Conservation (phyloP, 1,140 invertebrate genomes). For the Panagrolaimus sp. region DNA sequence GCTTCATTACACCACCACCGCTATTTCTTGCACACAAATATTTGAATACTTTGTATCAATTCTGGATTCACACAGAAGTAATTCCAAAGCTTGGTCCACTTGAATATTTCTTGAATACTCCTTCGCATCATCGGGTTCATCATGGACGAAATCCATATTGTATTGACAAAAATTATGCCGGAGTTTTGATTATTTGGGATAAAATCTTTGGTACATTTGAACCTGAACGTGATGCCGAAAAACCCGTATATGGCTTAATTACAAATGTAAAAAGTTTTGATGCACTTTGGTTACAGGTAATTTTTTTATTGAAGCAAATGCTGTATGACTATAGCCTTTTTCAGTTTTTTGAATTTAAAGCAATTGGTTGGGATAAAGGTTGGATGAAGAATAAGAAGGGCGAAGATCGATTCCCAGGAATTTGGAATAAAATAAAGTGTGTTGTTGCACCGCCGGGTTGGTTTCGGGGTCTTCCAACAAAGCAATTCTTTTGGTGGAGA, state of each 20-base stretch:
- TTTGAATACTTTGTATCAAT: slow-evolving; percentile 25
- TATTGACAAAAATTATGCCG: slow-evolving; percentile 66
- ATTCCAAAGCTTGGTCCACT: slow-evolving; percentile 59
- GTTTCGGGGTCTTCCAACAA: slow-evolving; percentile 23
- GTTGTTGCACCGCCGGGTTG: slow-evolving; percentile 23
- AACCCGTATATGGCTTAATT: slow-evolving; percentile 62
- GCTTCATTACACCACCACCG: slow-evolving; percentile 23
- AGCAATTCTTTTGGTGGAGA: slow-evolving; percentile 28
- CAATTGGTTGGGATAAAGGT: slow-evolving; percentile 25
- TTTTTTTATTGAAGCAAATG: no score
- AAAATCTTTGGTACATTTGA: slow-evolving; percentile 62
- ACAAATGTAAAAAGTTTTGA: slow-evolving; percentile 61
- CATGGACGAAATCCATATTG: slow-evolving; percentile 65
- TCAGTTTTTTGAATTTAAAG: slow-evolving; percentile 33
- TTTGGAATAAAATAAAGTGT: slow-evolving; percentile 22
- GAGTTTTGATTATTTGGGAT: slow-evolving; percentile 65
- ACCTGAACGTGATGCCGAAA: slow-evolving; percentile 58
- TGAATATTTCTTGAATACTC: slow-evolving; percentile 64
- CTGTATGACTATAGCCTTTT: slow-evolving; percentile 3
- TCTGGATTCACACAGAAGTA: slow-evolving; percentile 30
- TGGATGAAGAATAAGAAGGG: slow-evolving; percentile 23
- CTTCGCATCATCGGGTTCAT: slow-evolving; percentile 64
- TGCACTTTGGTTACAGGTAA: slow-evolving; percentile 48
- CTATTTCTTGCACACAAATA: slow-evolving; percentile 23
- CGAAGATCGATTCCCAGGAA: slow-evolving; percentile 21